Evolutionary conservation across 2,113 vertebrate species (phyloP), one percentile per base, ranked within the genome.

Genomic region (Dunckerocampus dactyliophorus): DNA sequence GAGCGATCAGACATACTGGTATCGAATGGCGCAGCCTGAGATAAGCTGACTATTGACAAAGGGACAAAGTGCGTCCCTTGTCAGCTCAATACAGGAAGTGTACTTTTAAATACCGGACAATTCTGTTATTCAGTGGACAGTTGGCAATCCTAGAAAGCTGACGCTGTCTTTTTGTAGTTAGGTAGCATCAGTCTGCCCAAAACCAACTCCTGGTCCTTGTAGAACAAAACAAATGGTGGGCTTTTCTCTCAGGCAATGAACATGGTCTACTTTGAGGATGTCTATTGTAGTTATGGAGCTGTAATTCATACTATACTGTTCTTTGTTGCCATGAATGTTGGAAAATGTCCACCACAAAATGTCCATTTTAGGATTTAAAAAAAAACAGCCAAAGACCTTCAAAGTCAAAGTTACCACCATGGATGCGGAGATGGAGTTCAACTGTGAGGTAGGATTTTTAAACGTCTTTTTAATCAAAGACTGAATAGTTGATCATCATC

Each of bases 361-460:
- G 94, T 95, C 94, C 34, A 95, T 96, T 68, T 77, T 94, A n/a
- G 93, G 93, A 34, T 81, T 96, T 63, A 96, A 93, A 84, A 97
- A 94, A 86, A 95, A 95, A 72, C 94, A 94, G 64, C 93, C 93
- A 0, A 96, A 94, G 88, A 95, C 92, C 79, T 96, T 97, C 62
- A 95, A 94, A 91, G 94, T 95, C 64, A 95, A 94, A 87, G 89
- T 97, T 52, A 76, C 91, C 69, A 97, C 94, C 1, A 93, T 96
- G 93, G 95, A 97, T 83, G 91, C 93, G 57, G 95, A 97, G 78
- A 93, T 94, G 93, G 94, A 97, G 73, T 95, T 97, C 83, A 94
- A 90, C 63, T 95, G 95, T 83, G 94, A 97, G 94, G 95, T 96
- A 77, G 49, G 39, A 10, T n/a, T 72, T 45, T 43, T 3, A 47